Evolutionary conservation across 1,140 invertebrate genomes (phyloP).

Genomic region (Chelonus insularis): DNA sequence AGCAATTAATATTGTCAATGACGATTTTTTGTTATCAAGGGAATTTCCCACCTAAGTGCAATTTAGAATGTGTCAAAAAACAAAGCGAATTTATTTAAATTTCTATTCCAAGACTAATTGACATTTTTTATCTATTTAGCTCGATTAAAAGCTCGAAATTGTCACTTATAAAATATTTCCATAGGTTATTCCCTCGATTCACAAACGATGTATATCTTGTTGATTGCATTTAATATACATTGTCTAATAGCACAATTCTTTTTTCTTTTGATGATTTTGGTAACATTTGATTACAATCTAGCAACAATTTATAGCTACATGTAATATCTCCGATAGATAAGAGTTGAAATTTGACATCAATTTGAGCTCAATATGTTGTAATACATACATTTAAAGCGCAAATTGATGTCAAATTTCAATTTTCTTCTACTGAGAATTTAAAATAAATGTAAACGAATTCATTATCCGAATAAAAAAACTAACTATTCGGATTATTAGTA

Average conservation of each 20-base stretch:
- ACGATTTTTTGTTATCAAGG: slow-evolving; percentile 29
- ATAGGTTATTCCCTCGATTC: slow-evolving; percentile 9
- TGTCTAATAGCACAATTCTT: not conserved
- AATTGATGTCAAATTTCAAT: too few relatives aligned
- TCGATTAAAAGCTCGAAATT: not conserved
- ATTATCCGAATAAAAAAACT: too few relatives aligned
- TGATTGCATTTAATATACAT: slow-evolving; percentile 13
- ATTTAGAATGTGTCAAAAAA: not conserved
- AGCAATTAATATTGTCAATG: slow-evolving; percentile 42
- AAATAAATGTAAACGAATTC: too few relatives aligned
- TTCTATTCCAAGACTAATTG: not conserved
- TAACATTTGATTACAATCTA: too few relatives aligned
- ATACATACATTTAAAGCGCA: too few relatives aligned
- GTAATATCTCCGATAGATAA: too few relatives aligned
- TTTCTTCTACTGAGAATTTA: too few relatives aligned
- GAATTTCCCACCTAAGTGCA: slow-evolving; percentile 1
- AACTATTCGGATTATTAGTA: too few relatives aligned
- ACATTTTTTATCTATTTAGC: too few relatives aligned
- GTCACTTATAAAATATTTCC: not conserved
- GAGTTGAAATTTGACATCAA: too few relatives aligned
- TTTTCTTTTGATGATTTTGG: not conserved
- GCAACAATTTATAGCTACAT: too few relatives aligned
- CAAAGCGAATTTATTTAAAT: not conserved
- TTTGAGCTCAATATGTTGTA: too few relatives aligned
- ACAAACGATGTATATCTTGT: slow-evolving; percentile 11